Evolutionary conservation across 2,888 invertebrate genomes (phyloP), one percentile per base, ranked within the genome.

Genomic region (Germaria angustata): DNA sequence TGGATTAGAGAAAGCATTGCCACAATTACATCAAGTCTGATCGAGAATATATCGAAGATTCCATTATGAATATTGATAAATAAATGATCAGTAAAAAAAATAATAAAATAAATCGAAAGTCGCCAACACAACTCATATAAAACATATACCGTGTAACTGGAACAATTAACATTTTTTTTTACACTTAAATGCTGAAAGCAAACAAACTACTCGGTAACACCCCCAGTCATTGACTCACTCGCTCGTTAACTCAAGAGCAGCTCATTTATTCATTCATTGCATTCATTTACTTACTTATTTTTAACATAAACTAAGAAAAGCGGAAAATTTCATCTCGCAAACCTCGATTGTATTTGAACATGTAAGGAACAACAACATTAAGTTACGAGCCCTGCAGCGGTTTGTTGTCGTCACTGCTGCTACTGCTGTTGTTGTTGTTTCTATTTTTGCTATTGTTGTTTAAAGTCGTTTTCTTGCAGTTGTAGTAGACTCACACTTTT

Each of bases 151-250:
- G 53, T 73, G 41, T 80, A 80, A 69, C 73, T 80, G 32, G 80
- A 75, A 69, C 75, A 80, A 69, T 80, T 80, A 80, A 80, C 75
- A 11, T 75, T 68, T 80, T 75, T 68, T 73, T 73, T 80, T 80
- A 61, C 73, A 68, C 66, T 68, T 46, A 65, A 75, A 73, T 41
- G 73, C 80, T 75, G 66, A n/a, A 46, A 68, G 68, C 80, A 61
- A 80, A 68, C 73, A 73, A 66, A 73, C 73, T 73, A 44, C 71
- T 65, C 36, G 44, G 36, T 59, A n/a, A 61, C 32, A 57, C 28
- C 28, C 17, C 57, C 68, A 76, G 22, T 59, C 36, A 46, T 28
- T 59, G 41, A 17, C 24, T 61, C 51, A 15, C 15, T 46, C 44
- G 32, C 53, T 32, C 41, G 34, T 22, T 61, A 22, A 68, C 51